A percentile compares a stretch with the other conserved stretches of the same genome.
phyloP scores from a whole-genome alignment of 2,888 invertebrate genomes.

The Phaedon cochleariae region DNA sequence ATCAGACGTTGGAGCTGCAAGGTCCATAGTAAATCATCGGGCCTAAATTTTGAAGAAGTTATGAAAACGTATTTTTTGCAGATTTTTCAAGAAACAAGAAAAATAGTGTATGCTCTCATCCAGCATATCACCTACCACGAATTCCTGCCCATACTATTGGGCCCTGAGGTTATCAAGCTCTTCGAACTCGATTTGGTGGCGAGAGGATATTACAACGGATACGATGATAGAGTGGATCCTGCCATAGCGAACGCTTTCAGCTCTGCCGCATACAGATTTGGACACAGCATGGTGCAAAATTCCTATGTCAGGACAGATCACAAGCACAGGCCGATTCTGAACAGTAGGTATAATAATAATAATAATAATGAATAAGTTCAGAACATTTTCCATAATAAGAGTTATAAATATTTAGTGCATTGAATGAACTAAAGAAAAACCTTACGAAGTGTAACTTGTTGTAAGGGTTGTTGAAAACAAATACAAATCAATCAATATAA shows the following conservation, averaged over 20 bases:
- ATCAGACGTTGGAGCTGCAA: too few relatives aligned
- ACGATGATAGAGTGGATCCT: conserved; percentile 75
- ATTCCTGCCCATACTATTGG: conserved; percentile 80
- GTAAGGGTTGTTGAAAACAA: too few relatives aligned
- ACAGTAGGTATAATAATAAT: conserved; percentile 70
- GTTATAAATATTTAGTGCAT: too few relatives aligned
- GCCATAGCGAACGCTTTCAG: conserved; percentile 81
- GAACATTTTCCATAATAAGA: too few relatives aligned
- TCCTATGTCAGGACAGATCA: conserved; percentile 78
- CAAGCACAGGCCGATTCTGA: conserved; percentile 72
- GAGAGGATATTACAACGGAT: conserved; percentile 76
- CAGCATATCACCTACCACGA: conserved; percentile 88
- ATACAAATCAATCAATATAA: too few relatives aligned
- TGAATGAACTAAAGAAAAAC: too few relatives aligned
- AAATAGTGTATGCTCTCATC: conserved; percentile 81
- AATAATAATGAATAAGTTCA: neutral
- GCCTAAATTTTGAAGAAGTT: too few relatives aligned
- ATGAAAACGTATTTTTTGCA: neutral
- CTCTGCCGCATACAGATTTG: conserved; percentile 86
- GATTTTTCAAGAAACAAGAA: conserved; percentile 82
- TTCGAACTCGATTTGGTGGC: conserved; percentile 76
- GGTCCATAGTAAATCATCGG: too few relatives aligned
- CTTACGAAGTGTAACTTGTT: too few relatives aligned
- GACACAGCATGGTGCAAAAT: conserved; percentile 85
- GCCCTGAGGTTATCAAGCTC: conserved; percentile 76